Evolutionary conservation across 1,140 invertebrate species (phyloP), one percentile per base, ranked within the genome.

Genomic region (Conopomorpha cramerella): DNA sequence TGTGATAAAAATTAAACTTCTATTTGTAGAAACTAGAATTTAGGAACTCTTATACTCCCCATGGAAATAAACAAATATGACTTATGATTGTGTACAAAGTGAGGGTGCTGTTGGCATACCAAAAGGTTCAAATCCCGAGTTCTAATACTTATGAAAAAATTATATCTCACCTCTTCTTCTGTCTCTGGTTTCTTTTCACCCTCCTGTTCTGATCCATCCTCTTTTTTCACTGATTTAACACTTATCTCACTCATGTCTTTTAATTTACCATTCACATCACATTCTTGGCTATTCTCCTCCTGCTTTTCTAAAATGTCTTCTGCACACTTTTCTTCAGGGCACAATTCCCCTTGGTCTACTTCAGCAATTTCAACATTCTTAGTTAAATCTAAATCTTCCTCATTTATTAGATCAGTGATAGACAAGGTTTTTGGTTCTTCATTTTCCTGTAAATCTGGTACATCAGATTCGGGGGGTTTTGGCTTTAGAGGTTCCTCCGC

Each of bases 211-310:
- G 8, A 14, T 51, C 41, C 38, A 8, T 34, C 40, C 14, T 40
- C 39, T n/a, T 38, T 47, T 14, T 45, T 45, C 12, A 71, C 50
- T 23, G 72, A 48, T 43, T 70, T 71, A 7, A 68, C 66, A 57
- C 62, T 76, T 40, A 82, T 81, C 43, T 82, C 78, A 29, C 78
- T 81, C 79, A 82, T 82, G 50, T 82, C 80, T 52, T 81, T 81
- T 23, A 82, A 52, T 46, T 83, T 83, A 35, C 82, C 80, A 26
- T 78, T 76, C 19, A 81, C 78, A 49, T 82, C 80, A 58, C 60
- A 73, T 32, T 70, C 67, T 34, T 70, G 56, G 39, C 58, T 70
- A 17, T 35, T 56, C 11, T 71, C 68, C 19, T 70, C 70, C 34
- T 63, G 52, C 36, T 73, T 64, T 29, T 65, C 65, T 12, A 56